Evolutionary conservation across 1,140 invertebrate species (phyloP), one percentile per base, ranked within the genome.

Genomic region (Thalassaphorura encarpata): DNA sequence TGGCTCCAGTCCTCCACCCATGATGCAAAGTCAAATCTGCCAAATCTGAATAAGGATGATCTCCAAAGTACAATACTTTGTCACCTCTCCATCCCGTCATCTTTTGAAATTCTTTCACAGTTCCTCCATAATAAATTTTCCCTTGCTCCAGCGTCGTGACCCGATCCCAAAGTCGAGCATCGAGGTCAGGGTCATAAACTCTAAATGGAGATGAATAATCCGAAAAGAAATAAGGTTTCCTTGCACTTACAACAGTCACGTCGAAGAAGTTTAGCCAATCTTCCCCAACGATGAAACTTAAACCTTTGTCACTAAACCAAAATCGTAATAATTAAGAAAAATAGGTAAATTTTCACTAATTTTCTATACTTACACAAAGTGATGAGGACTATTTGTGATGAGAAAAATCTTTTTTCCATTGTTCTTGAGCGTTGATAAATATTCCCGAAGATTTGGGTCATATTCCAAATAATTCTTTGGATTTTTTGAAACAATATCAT

Each of bases 1-100:
- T 97, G n/a, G 94, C 94, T 3, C 92, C 93, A 8, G 95, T 98
- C 66, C 91, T 80, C 93, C 94, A 97, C 23, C 93, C 92, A 73
- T 96, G 89, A 70, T 94, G 85, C 11, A 97, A 73, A 1, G 92
- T 96, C 3, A 94, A 89, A 75, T 97, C 94, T 3, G 93, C 94
- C 52, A 98, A 76, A 75, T 98, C 95, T 68, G 85, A 93, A 74
- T 97, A 97, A 0, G 95, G 91, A 77, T 97, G 94, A 76, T 97
- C 94, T 0, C 94, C 95, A 75, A 97, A 97, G 72, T 97, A 97
- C 6, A 97, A 71, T 13, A 97, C 92, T 63, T 89, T 84, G 64
- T 89, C 84, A 0, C 90, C 91, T 51, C 81, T 76, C 91, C 93
- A 97, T 0, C 86, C 88, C 4, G 92, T 97, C 67, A 95, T 78